Conservation (phyloP, 1,140 invertebrate genomes). For the Calephelis virginiensis region DNA sequence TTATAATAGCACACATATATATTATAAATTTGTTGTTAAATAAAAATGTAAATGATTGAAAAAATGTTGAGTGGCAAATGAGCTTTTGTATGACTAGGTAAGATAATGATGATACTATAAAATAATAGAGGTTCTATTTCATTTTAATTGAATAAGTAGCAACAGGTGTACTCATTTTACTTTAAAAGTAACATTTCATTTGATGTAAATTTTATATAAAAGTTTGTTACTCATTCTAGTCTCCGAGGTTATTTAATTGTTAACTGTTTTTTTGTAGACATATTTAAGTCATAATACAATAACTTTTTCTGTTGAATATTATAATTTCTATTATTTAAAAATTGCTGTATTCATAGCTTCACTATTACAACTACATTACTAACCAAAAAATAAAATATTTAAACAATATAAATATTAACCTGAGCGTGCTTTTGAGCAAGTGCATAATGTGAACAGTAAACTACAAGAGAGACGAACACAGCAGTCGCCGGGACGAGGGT, state of each 20-base stretch:
- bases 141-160: background rate
- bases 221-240: no score
- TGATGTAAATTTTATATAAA: no score
- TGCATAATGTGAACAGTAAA: slow-evolving; percentile 31
- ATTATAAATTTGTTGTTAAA: background rate
- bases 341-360: no score
- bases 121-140: background rate
- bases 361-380: background rate
- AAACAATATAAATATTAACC: slow-evolving; percentile 29
- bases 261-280: no score
- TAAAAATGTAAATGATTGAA: background rate
- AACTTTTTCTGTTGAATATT: no score
- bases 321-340: no score
- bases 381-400: background rate
- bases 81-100: background rate
- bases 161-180: no score
- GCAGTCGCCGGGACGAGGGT: slow-evolving; percentile 37
- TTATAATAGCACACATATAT: no score
- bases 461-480: slow-evolving; percentile 25
- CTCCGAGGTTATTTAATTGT: no score
- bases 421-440: slow-evolving; percentile 35
- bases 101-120: no score
- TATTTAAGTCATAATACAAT: no score
- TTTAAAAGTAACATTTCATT: no score
- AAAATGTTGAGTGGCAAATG: background rate